These are phyloP conservation scores for Archocentrus centrarchus DNA, from an alignment of 2,113 vertebrate species.

Conservation along the genomic window DNA sequence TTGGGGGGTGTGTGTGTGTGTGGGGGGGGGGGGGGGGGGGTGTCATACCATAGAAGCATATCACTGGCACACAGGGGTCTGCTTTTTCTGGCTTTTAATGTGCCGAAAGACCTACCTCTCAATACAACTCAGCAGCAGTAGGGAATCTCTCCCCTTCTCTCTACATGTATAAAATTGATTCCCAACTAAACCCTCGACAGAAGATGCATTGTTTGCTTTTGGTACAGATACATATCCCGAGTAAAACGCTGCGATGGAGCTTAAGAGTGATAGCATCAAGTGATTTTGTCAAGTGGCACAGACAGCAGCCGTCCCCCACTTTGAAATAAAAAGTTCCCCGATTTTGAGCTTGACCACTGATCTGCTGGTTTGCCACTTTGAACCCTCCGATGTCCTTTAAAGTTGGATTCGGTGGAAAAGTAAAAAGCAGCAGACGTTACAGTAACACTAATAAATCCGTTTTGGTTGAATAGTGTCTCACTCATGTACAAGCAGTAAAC, in stretches of 20 bases:
- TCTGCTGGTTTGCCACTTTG: constrained; percentile 15
- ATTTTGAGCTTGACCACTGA: constrained; percentile 41
- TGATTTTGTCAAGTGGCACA: constrained; percentile 53
- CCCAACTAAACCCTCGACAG: constrained; percentile 18
- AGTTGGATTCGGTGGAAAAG: constrained; percentile 10
- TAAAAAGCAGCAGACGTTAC: background rate
- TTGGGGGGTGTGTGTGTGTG: background rate
- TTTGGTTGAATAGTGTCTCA: background rate
- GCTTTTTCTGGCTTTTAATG: background rate
- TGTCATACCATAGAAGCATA: background rate
- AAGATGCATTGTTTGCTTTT: constrained; percentile 54
- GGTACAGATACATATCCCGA: constrained; percentile 29
- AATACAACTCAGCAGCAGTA: constrained; percentile 1
- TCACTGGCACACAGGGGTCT: constrained; percentile 18
- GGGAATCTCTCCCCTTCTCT: background rate
- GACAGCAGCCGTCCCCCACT: constrained; percentile 24
- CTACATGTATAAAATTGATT: constrained; percentile 37
- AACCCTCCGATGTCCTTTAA: constrained; percentile 27
- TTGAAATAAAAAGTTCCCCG: constrained; percentile 51
- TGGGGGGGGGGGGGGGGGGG: background rate
- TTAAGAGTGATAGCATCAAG: constrained; percentile 56
- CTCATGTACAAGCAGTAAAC: background rate
- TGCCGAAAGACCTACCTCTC: constrained; percentile 5
- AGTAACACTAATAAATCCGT: constrained; percentile 11
- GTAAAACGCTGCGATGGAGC: constrained; percentile 43